Percentiles rank a stretch among this genome's conserved stretches.
These are phyloP conservation scores for Podocnemis expansa DNA, from an alignment of 2,113 vertebrate genomes.

Conservation along the genomic window DNA sequence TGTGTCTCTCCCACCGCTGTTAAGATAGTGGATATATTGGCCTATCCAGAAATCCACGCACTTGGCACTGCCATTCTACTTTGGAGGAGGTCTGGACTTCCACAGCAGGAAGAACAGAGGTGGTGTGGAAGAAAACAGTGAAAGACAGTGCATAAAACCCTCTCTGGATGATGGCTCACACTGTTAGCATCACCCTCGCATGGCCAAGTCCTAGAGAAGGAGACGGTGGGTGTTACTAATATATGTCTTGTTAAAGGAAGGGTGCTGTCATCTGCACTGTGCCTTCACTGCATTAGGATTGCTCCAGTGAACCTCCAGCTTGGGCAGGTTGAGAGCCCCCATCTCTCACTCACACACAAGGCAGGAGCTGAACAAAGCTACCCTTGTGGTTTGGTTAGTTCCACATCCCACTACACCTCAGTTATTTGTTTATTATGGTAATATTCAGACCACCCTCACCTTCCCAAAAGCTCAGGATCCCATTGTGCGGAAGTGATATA, in stretches of 20 bases:
- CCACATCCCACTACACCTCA: too few species aligned
- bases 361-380: too few species aligned
- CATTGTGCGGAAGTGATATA: neutral
- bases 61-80: neutral
- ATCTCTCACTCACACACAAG: too few species aligned
- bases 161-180: neutral
- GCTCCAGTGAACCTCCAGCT: neutral
- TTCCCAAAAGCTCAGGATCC: too few species aligned
- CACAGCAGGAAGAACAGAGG: neutral
- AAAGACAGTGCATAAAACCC: neutral
- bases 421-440: too few species aligned
- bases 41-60: too few species aligned
- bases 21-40: too few species aligned
- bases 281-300: neutral
- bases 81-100: neutral
- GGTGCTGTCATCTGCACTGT: neutral
- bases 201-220: neutral
- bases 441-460: too few species aligned
- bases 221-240: neutral
- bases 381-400: too few species aligned
- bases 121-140: neutral
- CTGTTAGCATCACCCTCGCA: neutral
- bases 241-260: neutral
- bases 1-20: too few species aligned
- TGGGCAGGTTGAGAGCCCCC: too few species aligned